phyloP scores from a whole-genome alignment of 2,113 vertebrate genomes.

The Ivindomyrus marchei region DNA sequence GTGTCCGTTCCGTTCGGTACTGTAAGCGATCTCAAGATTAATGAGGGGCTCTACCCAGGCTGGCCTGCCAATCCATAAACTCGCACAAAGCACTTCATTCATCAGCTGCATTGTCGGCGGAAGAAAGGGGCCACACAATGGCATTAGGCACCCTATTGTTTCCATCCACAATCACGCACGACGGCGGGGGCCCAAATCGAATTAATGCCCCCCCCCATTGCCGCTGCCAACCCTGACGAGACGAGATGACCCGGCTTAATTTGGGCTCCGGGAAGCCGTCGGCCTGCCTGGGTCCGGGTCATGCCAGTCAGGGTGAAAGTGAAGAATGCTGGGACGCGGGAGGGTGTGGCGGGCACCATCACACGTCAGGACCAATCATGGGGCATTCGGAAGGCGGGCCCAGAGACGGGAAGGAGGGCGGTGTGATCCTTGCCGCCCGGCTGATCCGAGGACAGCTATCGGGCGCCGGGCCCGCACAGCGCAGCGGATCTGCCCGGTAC shows the following conservation, averaged over 20 bases:
- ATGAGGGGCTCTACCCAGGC: constrained; percentile 17
- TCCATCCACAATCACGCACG: background rate
- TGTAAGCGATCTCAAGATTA: constrained; percentile 32
- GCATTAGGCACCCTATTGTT: constrained; percentile 13
- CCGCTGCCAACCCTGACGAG: background rate
- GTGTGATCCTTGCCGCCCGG: background rate
- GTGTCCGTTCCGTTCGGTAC: constrained; percentile 4
- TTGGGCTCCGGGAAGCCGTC: background rate
- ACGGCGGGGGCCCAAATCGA: background rate
- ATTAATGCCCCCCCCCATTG: background rate
- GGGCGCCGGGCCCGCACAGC: background rate
- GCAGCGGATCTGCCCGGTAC: background rate
- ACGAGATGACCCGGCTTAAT: background rate
- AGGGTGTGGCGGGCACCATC: constrained; percentile 21
- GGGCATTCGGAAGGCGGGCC: constrained; percentile 11
- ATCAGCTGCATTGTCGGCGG: constrained; percentile 7
- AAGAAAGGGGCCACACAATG: background rate
- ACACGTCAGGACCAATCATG: constrained; percentile 54
- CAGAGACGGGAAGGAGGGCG: background rate
- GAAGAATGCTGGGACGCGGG: background rate
- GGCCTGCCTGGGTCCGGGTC: background rate
- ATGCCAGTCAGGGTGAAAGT: background rate
- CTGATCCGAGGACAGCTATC: background rate
- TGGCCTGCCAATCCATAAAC: constrained; percentile 23
- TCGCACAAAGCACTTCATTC: constrained; percentile 20